phyloP scores from a whole-genome alignment of 2,888 invertebrate species.

The Clunio marinus region DNA sequence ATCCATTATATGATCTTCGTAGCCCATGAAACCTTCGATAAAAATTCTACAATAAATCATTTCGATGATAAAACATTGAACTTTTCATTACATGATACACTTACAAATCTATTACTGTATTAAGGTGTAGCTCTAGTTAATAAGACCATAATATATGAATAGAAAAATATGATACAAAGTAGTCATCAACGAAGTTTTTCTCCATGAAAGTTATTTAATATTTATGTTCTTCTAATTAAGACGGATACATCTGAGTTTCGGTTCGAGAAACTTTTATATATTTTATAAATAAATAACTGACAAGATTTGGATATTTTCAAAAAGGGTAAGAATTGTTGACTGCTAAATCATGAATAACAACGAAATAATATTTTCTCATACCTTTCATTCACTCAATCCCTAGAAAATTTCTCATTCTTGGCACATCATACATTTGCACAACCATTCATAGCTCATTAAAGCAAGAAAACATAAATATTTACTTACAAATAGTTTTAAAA shows the following conservation, averaged over 20 bases:
- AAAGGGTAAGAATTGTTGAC: no score
- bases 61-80: not conserved
- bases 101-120: slow-evolving; percentile 36
- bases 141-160: not conserved
- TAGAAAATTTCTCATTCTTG: not conserved
- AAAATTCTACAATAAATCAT: slow-evolving; percentile 32
- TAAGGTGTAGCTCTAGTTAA: slow-evolving; percentile 21
- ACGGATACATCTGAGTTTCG: not conserved
- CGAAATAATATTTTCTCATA: no score
- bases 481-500: not conserved
- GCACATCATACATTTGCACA: not conserved
- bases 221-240: not conserved
- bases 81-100: slow-evolving; percentile 31
- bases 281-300: no score
- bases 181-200: not conserved
- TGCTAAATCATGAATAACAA: no score
- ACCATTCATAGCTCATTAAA: not conserved
- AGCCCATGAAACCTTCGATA: slow-evolving; percentile 36
- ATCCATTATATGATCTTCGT: slow-evolving; percentile 31
- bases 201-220: not conserved
- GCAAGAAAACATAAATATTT: not conserved
- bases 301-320: no score
- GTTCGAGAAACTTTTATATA: no score
- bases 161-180: slow-evolving; percentile 6
- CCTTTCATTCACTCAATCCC: not conserved